Base-by-base conservation (phyloP, 23 tunicate genomes). In the Aplidium turbinatum region DNA sequence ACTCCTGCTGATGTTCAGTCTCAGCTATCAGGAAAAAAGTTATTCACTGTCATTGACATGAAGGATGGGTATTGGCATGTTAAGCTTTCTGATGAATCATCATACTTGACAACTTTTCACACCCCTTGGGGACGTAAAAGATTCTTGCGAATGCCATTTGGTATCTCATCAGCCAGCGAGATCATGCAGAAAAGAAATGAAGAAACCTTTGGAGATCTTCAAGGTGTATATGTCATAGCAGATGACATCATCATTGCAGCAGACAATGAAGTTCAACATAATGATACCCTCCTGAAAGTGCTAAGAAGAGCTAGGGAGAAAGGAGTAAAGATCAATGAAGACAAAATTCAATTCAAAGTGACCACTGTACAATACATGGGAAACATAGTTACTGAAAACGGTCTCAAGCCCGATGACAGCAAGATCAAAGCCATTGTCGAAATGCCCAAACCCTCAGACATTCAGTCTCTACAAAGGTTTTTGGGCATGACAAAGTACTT, bases 51-150 rank as follows among this genome's bases (percentile, higher is more conserved):
- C 16, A 75, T 75, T 58, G 81, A 75, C 35, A 75, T 75, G 81
- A 75, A 75, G 38, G 81, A 75, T 60, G 81, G 47, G 13, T 75
- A 75, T 38, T 58, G 81, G 81, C 81, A 75, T 58, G 69, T 75
- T 11, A 35, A 62, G 31, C 72, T 76, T 5, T 20, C 56, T 38
- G 55, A 36, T 23, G 55, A 58, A 35, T 75, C 70, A 16, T 75
- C 70, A 35, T 75, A 58, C 39, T 56, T 75, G 38, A 75, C 70
- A 3, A 75, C 81, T 13, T 75, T 75, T 58, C 56, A 38, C 29
- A 75, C 53, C 24, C 81, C 70, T 30, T 75, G 81, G 81, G 81
- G 70, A 19, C 21, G 81, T 26, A 75, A 75, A 31, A 13, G 81
- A 1, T 75, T 75, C 40, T 21, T 36, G n/a, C 33, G 70, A 58